Evolutionary conservation across 2,888 invertebrate genomes (phyloP).

Genomic region (Operophtera brumata): DNA sequence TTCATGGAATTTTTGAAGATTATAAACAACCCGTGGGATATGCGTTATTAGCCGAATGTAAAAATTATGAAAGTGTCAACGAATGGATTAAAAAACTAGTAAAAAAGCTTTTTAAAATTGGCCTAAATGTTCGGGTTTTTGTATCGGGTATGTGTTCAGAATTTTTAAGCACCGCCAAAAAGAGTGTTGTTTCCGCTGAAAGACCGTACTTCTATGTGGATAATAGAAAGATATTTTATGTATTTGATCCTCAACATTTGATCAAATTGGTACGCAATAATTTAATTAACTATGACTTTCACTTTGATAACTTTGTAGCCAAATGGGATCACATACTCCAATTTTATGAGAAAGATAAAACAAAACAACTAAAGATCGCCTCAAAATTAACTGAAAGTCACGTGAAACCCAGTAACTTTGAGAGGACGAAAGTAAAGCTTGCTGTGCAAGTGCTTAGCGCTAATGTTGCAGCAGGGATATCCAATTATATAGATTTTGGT

Average conservation of each 20-base stretch:
- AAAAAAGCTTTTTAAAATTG: constrained; percentile 32
- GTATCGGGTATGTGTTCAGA: constrained; percentile 33
- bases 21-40: constrained; percentile 36
- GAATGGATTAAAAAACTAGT: constrained; percentile 39
- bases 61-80: constrained; percentile 17
- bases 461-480: constrained; percentile 39
- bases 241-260: constrained; percentile 41
- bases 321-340: constrained; percentile 34
- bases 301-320: constrained; percentile 33
- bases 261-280: constrained; percentile 37
- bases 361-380: constrained; percentile 29
- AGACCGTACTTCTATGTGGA: constrained; percentile 37
- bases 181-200: constrained; percentile 29
- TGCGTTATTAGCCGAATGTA: constrained; percentile 30
- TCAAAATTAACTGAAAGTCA: constrained; percentile 40
- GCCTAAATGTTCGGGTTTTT: constrained; percentile 32
- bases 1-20: constrained; percentile 35
- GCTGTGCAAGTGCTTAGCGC: constrained; percentile 41
- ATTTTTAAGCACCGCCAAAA: constrained; percentile 27
- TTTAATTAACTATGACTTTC: constrained; percentile 37
- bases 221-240: constrained; percentile 39
- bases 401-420: constrained; percentile 35
- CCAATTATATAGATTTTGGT: constrained; percentile 12
- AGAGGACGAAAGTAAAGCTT: constrained; percentile 36
- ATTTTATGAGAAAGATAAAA: constrained; percentile 31